Conservation (phyloP, 2,797 vertebrate genomes). For the Lepilemur septentrionalis region DNA sequence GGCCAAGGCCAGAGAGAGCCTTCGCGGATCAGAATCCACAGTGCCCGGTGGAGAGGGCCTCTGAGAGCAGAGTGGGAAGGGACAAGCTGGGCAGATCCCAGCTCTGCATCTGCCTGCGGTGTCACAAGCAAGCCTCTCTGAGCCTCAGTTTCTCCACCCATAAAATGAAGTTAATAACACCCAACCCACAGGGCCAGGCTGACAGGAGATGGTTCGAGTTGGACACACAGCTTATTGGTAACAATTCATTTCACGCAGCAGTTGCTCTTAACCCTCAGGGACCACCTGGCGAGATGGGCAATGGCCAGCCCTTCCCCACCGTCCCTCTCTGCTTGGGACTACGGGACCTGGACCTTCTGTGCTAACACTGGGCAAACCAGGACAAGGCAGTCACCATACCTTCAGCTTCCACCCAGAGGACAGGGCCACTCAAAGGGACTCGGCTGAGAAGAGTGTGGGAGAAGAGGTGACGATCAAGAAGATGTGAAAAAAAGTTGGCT, state of each 20-base stretch:
- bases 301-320: background rate
- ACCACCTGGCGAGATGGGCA: background rate
- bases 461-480: background rate
- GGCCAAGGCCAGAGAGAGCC: background rate
- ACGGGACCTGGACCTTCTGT: background rate
- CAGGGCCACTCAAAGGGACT: background rate
- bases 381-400: background rate
- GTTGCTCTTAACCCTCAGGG: background rate
- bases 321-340: background rate
- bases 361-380: background rate
- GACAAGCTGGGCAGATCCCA: too few relatives aligned
- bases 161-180: background rate
- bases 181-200: background rate
- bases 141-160: background rate
- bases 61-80: background rate
- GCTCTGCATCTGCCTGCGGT: background rate
- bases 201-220: rapidly evolving
- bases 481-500: background rate
- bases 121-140: background rate
- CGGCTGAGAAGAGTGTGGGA: background rate
- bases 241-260: background rate
- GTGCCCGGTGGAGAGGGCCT: background rate
- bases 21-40: background rate
- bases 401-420: background rate
- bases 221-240: background rate